Base-by-base conservation (phyloP, 2,888 invertebrate species). In the Protonemura montana region DNA sequence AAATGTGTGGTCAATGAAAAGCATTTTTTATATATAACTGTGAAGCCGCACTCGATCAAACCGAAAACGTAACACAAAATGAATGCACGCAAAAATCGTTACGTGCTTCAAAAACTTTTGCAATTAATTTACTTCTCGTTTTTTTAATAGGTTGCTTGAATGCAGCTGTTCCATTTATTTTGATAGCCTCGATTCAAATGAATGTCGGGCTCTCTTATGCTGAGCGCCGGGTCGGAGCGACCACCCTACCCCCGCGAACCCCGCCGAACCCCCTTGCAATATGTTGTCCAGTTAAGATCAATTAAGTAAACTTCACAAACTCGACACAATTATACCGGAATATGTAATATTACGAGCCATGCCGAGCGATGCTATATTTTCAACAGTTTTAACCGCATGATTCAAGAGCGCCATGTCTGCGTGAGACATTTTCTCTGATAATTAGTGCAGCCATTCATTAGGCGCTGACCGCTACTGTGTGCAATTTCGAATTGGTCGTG, bases 141-240 rank as follows among this genome's bases (percentile, higher is more conserved):
- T 59, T n/a, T 59, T 59, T 59, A 59, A 59, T 59, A 59, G 59
- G 59, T 21, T 21, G 59, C 59, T 59, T 7, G 13, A 59, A 59
- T 59, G 59, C 59, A 59, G 59, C 59, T 59, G 59, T 59, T 59
- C 59, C 59, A 59, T 59, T 59, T 59, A 59, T 59, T 59, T 59
- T 59, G 13, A 59, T 59, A 59, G 59, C 59, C 59, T 16, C 59
- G 59, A 59, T 59, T 59, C 21, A 59, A 59, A 59, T 59, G 13
- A 59, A 59, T 21, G 59, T 59, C 59, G 21, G 35, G 35, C 10
- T 35, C 35, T 10, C 35, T 35, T 21, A 59, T 16, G 59, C 21
- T 13, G 1, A 59, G 59, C 3, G 59, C 21, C 59, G 3, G 59
- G 59, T 21, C 59, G 16, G 6, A 59, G 16, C 13, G 59, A 2